These are phyloP conservation scores for Danio tinwini DNA, from an alignment of 2,797 vertebrate genomes.

Conservation along the genomic window DNA sequence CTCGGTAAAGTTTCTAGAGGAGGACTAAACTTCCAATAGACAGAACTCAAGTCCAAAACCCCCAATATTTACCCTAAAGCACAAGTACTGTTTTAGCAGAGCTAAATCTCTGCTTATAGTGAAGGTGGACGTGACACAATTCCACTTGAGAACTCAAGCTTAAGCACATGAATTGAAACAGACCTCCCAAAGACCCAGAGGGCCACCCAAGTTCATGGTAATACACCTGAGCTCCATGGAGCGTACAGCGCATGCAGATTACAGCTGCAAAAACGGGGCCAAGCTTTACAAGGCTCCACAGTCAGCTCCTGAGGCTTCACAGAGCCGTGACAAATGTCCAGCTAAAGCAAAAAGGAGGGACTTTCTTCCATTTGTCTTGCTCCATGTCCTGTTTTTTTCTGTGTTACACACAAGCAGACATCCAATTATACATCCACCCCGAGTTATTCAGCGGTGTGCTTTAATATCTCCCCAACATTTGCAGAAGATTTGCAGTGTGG, in stretches of 20 bases:
- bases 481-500: slow-evolving; percentile 30
- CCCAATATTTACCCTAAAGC: neutral
- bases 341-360: slow-evolving; percentile 24
- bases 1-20: neutral
- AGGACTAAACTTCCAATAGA: neutral
- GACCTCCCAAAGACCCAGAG: slow-evolving; percentile 33
- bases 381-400: neutral
- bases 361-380: slow-evolving; percentile 35
- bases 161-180: slow-evolving; percentile 30
- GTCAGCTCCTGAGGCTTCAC: slow-evolving; percentile 49
- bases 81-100: neutral
- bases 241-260: slow-evolving; percentile 60
- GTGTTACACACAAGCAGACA: slow-evolving; percentile 23
- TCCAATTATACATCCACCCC: slow-evolving; percentile 43
- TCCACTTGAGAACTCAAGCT: neutral
- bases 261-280: slow-evolving; percentile 50
- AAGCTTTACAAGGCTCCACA: slow-evolving; percentile 51
- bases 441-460: slow-evolving; percentile 41
- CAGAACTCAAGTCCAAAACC: neutral
- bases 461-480: slow-evolving; percentile 37
- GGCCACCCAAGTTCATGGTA: slow-evolving; percentile 40
- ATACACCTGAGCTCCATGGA: slow-evolving; percentile 49
- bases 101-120: neutral
- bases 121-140: slow-evolving; percentile 28
- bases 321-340: slow-evolving; percentile 50